Base-by-base conservation (phyloP, 2,888 invertebrate genomes). In the Formica aserva region DNA sequence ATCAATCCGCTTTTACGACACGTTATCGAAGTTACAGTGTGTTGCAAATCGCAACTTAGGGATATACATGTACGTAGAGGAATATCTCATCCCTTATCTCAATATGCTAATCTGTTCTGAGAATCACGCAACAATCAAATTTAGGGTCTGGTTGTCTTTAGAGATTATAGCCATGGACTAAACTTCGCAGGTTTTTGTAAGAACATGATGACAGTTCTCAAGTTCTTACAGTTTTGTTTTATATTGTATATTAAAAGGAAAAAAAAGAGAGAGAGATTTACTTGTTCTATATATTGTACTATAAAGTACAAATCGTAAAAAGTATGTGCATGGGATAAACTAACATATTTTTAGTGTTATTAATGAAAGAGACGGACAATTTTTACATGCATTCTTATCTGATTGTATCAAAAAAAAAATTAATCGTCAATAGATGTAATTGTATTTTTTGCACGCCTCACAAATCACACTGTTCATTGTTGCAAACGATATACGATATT, bases 41-140 rank as follows among this genome's bases (percentile, higher is more conserved):
- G 35, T 55, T 18, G 35, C 26, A 63, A 35, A 63, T 52, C n/a
- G 52, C 38, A 77, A 76, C 57, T 69, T 77, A 69, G 77, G 15
- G 32, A 18, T 76, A 65, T 22, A 38, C 29, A 15, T 60, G 29
- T 38, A 72, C 1, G 26, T 22, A 38, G 35, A n/a, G n/a, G 38
- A 66, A 38, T 13, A 3, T 55, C 55, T 67, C 76, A 29, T 55
- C 15, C 41, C 71, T 69, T 77, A 77, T 77, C 69, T 57, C 55
- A n/a, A 32, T 77, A 29, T 41, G 41, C 55, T 77, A 69, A 69
- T 77, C 77, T 77, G 9, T 32, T 65, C 48, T 13, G 66, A 35
- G 18, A 76, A 67, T 67, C 69, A 22, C 29, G 67, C 55, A 67
- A 77, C 55, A 55, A 69, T 69, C 69, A 41, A 69, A 69, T 77